Conservation (phyloP, 2,797 vertebrate species). For the Phrynocephalus guinanensis region DNA sequence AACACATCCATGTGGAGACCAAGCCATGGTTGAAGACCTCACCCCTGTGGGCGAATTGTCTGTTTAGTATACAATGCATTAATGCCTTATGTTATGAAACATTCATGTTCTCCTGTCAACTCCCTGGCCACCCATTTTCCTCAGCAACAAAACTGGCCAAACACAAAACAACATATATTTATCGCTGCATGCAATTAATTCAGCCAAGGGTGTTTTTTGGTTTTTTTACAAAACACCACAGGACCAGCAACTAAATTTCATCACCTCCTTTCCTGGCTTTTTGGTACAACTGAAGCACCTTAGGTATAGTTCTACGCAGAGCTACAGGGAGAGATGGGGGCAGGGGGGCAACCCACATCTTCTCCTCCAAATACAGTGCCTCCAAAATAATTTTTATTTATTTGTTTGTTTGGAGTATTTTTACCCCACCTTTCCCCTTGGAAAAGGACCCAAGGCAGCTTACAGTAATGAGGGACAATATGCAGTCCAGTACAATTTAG, state of each 20-base stretch:
- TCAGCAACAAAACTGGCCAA: neutral
- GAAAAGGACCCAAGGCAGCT: too few species aligned
- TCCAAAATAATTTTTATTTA: neutral
- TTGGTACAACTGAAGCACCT: neutral
- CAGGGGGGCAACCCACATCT: neutral
- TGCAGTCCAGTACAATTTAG: too few species aligned
- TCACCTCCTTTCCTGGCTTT: neutral
- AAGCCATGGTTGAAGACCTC: neutral
- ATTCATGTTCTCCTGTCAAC: slow-evolving; percentile 2
- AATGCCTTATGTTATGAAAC: slow-evolving; percentile 7
- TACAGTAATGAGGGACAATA: too few species aligned
- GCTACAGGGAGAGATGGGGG: neutral
- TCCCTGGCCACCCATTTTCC: slow-evolving; percentile 16
- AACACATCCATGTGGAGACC: neutral
- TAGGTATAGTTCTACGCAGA: neutral
- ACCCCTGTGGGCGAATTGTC: neutral
- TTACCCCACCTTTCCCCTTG: too few species aligned
- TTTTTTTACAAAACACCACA: neutral
- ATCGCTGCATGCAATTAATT: slow-evolving; percentile 5
- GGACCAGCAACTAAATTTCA: neutral
- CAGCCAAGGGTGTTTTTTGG: neutral
- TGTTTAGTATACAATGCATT: neutral
- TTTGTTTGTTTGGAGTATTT: too few species aligned
- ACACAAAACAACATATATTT: neutral
- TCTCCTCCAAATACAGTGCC: neutral